Evolutionary conservation across 37 sponge, comb jelly and placozoan genomes (phyloP), one percentile per base, ranked within the genome.

Genomic region (Chondrilla cf. caribensis): DNA sequence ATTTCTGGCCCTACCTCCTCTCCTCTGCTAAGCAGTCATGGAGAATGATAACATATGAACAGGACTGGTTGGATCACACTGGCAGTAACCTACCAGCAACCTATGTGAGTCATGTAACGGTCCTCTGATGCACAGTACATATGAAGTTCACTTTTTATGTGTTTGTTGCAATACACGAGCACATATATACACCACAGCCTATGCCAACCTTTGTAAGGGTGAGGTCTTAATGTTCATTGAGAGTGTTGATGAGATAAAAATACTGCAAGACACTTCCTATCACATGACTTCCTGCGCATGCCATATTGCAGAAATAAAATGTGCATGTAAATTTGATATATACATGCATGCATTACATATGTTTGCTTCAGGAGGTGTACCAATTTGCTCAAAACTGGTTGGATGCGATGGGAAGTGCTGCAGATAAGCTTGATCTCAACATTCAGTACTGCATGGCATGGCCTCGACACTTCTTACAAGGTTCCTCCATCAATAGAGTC

Each of bases 391-490:
- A 60, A 28, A 77, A 7, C 37, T 93, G 93, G 93, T 58, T 93
- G 60, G 51, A 55, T 18, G 57, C 89, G 37, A 93, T 93, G 93
- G 90, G 90, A 70, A 47, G 75, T 11, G 89, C 87, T 24, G 93
- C 93, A 5, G 37, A 81, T 64, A 79, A 60, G 65, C 33, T 81
- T 37, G 90, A 79, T 24, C 54, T 93, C 39, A 86, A 87, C 35
- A 84, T 93, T 6, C 90, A 93, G 87, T 89, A 93, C 60, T 93
- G 93, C 41, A 93, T 93, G 93, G 70, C 93, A 2, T 89, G 82
- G 83, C 81, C 90, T 31, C 62, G 87, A 11, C 93, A 93, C 66
- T 54, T 84, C 1, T 26, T 93, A 4, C 93, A 93, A 64, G 76
- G 79, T 51, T 41, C 86, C 66, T 73, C 39, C 57, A 86, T 93